These are phyloP conservation scores for Chironex yamaguchii DNA, from an alignment of 30 jellyfish, hydroid and myxozoan genomes.

Conservation along the genomic window DNA sequence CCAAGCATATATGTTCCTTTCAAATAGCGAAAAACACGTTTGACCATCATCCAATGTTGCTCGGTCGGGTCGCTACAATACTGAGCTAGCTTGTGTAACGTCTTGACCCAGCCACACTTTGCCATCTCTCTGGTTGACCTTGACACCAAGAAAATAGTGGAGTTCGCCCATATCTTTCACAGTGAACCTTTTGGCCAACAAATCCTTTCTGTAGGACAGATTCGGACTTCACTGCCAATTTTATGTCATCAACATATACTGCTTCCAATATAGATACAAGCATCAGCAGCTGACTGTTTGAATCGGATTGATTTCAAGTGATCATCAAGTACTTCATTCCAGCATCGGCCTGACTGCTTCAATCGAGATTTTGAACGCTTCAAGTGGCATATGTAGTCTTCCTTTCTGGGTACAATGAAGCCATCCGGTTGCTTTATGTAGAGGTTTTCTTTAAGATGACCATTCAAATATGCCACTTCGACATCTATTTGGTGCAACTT, in stretches of 20 bases:
- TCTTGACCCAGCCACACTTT: conserved; percentile 30
- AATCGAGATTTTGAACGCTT: conserved; percentile 54
- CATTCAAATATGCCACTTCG: conserved; percentile 67
- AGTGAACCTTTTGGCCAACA: background rate
- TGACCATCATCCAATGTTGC: conserved; percentile 38
- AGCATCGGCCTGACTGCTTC: conserved; percentile 72
- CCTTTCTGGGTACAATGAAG: conserved; percentile 39
- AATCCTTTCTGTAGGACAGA: too few species aligned
- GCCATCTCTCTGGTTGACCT: background rate
- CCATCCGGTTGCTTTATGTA: conserved; percentile 78
- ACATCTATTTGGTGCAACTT: conserved; percentile 80
- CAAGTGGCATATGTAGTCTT: conserved; percentile 35
- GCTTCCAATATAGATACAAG: conserved; percentile 55
- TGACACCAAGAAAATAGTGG: conserved; percentile 10
- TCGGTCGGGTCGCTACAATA: conserved; percentile 56
- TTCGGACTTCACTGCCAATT: too few species aligned
- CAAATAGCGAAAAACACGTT: conserved; percentile 34
- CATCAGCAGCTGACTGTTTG: conserved; percentile 52
- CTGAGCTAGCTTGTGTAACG: background rate
- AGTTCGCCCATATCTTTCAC: too few species aligned
- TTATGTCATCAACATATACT: too few species aligned
- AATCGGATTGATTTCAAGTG: conserved; percentile 55
- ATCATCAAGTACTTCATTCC: conserved; percentile 61
- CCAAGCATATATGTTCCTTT: too few species aligned
- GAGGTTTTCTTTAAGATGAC: conserved; percentile 57